These are phyloP conservation scores for Acipenser transmontanus DNA, from an alignment of 2,797 vertebrate genomes.

Conservation along the genomic window DNA sequence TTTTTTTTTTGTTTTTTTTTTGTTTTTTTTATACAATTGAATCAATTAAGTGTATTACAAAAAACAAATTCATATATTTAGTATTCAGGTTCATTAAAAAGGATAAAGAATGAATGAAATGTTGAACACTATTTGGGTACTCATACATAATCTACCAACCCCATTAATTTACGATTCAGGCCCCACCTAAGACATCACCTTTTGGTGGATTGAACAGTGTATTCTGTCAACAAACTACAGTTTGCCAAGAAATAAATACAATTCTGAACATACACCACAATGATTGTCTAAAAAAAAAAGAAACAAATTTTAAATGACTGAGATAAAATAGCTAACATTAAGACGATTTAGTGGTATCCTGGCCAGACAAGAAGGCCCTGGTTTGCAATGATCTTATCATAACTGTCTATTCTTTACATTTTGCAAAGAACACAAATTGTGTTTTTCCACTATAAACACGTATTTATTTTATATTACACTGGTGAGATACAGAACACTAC, in stretches of 20 bases:
- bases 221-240: conserved; percentile 95
- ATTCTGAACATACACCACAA: conserved; percentile 80
- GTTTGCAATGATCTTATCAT: conserved; percentile 39
- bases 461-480: conserved; percentile 37
- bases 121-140: conserved; percentile 91
- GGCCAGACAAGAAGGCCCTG: conserved; percentile 49
- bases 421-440: conserved; percentile 27
- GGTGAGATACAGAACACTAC: neutral
- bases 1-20: conserved; percentile 60
- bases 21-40: conserved; percentile 80
- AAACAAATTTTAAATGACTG: conserved; percentile 40
- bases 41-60: conserved; percentile 88
- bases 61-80: conserved; percentile 83
- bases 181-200: conserved; percentile 54
- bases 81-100: conserved; percentile 88
- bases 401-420: conserved; percentile 51
- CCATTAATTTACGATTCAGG: conserved; percentile 61
- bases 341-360: conserved; percentile 81
- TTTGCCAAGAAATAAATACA: conserved; percentile 99
- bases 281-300: conserved; percentile 98
- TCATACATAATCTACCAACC: conserved; percentile 80
- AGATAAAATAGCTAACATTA: conserved; percentile 74
- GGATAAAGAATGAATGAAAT: conserved; percentile 83
- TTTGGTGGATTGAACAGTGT: conserved; percentile 86
- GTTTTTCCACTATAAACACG: conserved; percentile 54